These are phyloP conservation scores for Dasypolia templi DNA, from an alignment of 2,888 invertebrate genomes.

Conservation along the genomic window DNA sequence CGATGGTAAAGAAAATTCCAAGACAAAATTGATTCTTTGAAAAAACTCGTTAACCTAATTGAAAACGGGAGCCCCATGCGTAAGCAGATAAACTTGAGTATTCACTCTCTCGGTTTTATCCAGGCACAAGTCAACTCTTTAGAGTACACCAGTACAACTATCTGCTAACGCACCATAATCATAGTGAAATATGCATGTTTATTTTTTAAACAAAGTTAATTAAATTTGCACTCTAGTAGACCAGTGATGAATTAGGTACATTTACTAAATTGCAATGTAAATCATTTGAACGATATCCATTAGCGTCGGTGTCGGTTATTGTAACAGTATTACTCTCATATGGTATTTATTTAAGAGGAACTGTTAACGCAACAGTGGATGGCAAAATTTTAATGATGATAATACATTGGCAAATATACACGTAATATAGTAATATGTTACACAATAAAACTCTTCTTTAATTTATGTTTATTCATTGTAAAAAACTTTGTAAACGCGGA, in stretches of 20 bases:
- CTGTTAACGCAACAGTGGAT: neutral
- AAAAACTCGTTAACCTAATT: constrained; percentile 11
- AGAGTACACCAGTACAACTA: constrained; percentile 5
- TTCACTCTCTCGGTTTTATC: constrained; percentile 28
- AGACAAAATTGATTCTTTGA: constrained; percentile 1
- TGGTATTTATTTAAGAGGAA: neutral
- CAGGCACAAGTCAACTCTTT: neutral
- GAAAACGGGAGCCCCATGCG: constrained; percentile 13
- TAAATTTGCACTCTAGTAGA: constrained; percentile 29
- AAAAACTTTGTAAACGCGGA: neutral
- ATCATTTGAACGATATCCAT: constrained; percentile 28
- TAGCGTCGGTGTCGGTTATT: constrained; percentile 2
- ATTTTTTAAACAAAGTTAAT: constrained; percentile 28
- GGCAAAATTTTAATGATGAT: neutral
- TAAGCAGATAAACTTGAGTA: constrained; percentile 5
- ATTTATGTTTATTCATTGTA: neutral
- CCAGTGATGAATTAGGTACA: constrained; percentile 42
- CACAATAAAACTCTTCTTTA: neutral
- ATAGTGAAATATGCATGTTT: constrained; percentile 44
- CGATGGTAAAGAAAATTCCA: neutral
- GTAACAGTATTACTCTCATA: neutral
- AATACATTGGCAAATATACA: too few relatives aligned
- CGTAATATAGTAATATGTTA: too few relatives aligned
- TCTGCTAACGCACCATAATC: constrained; percentile 16
- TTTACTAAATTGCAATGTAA: constrained; percentile 36